Conservation (phyloP, 2,113 vertebrate species). For the Ictalurus punctatus region DNA sequence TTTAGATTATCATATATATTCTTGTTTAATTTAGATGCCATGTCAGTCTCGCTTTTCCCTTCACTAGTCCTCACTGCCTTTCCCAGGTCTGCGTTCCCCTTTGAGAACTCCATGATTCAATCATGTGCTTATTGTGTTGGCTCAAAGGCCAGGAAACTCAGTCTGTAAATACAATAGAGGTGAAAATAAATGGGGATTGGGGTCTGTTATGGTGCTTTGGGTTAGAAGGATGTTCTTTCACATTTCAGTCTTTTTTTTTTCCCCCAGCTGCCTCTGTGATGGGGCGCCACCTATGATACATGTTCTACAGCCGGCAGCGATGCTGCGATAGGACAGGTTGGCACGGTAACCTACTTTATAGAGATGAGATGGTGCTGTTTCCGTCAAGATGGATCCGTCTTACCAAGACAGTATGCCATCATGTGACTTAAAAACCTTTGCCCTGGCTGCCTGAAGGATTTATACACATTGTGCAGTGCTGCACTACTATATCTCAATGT, state of each 20-base stretch:
- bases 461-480: constrained; percentile 62
- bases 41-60: constrained; percentile 1
- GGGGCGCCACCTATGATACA: constrained; percentile 33
- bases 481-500: constrained; percentile 49
- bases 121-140: constrained; percentile 29
- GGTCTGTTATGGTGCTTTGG: constrained; percentile 21
- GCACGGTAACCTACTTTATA: constrained; percentile 50
- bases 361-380: constrained; percentile 57
- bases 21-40: constrained; percentile 1
- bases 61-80: background rate
- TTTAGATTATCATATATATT: background rate
- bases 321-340: constrained; percentile 40
- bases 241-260: constrained; percentile 17
- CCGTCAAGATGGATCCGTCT: constrained; percentile 66
- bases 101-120: constrained; percentile 37
- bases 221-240: background rate
- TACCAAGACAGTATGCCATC: constrained; percentile 64
- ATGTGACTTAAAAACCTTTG: constrained; percentile 64
- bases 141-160: constrained; percentile 32
- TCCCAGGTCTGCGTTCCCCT: background rate
- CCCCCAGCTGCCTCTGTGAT: background rate
- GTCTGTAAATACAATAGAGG: constrained; percentile 36
- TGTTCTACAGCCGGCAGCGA: constrained; percentile 29
- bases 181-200: constrained; percentile 14
- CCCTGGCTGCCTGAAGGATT: constrained; percentile 66